phyloP scores from a whole-genome alignment of 2,797 vertebrate genomes.

The Xenentodon cancila region DNA sequence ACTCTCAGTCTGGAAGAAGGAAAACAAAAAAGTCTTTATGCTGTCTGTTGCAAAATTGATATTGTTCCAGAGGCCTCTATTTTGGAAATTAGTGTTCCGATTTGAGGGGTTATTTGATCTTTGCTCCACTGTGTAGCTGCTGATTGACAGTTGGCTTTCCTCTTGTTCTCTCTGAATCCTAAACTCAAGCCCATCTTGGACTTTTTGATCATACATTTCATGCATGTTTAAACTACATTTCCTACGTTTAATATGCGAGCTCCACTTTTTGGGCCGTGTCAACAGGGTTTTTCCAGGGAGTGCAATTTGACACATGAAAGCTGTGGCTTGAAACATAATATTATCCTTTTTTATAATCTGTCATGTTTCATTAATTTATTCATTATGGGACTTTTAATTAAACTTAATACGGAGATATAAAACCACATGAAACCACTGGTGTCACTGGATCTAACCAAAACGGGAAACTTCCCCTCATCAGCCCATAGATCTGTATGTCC shows the following conservation, averaged over 20 bases:
- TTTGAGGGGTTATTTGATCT: neutral
- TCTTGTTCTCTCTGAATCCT: neutral
- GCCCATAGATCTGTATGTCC: no score
- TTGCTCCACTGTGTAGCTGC: neutral
- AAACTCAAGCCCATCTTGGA: neutral
- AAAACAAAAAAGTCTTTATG: no score
- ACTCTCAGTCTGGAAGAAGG: no score
- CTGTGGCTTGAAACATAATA: neutral
- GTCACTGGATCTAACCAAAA: no score
- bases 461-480: no score
- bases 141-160: conserved; percentile 1
- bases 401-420: neutral
- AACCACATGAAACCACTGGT: no score
- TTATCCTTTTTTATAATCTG: neutral
- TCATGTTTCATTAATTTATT: neutral
- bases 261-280: neutral
- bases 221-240: neutral
- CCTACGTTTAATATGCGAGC: neutral
- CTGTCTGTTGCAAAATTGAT: no score
- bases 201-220: neutral
- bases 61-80: neutral
- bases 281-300: neutral
- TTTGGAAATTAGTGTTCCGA: neutral
- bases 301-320: neutral
- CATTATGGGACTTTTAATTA: neutral